These are phyloP conservation scores for Hyles lineata DNA, from an alignment of 2,888 invertebrate species.

Conservation along the genomic window DNA sequence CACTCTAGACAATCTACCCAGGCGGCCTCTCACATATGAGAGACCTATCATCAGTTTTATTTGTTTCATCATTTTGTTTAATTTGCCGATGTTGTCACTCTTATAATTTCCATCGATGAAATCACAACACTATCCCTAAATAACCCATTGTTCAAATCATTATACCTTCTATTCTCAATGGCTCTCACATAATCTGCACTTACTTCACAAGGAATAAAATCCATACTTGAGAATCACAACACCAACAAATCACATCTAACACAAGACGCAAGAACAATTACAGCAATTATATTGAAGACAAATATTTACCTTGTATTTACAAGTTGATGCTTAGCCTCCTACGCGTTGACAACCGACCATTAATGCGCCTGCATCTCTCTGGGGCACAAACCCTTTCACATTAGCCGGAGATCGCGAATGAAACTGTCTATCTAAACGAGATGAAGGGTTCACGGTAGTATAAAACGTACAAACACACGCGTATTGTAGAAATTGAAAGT, in stretches of 20 bases:
- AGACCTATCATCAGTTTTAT: not conserved
- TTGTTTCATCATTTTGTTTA: not conserved
- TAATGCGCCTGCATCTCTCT: conserved; percentile 63
- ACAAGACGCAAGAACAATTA: conserved; percentile 52
- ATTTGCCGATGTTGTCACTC: not conserved
- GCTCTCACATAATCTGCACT: not conserved
- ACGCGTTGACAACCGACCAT: conserved; percentile 74
- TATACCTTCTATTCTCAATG: not conserved
- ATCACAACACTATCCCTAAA: no score
- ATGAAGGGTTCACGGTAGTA: conserved; percentile 24
- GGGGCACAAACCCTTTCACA: conserved; percentile 59
- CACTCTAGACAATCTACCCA: no score
- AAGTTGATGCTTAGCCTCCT: conserved; percentile 72
- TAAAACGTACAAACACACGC: not conserved
- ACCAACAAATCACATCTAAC: not conserved
- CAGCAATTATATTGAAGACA: conserved; percentile 77
- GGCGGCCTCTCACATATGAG: no score
- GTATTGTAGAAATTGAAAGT: not conserved
- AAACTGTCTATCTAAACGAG: conserved; percentile 35
- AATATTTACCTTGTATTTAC: conserved; percentile 77
- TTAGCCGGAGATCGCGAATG: conserved; percentile 41
- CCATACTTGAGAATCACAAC: not conserved
- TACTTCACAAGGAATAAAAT: not conserved
- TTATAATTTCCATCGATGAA: not conserved
- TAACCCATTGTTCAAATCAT: no score